Evolutionary conservation across 2,113 vertebrate species (phyloP), one percentile per base, ranked within the genome.

Genomic region (Eurystomus gularis): DNA sequence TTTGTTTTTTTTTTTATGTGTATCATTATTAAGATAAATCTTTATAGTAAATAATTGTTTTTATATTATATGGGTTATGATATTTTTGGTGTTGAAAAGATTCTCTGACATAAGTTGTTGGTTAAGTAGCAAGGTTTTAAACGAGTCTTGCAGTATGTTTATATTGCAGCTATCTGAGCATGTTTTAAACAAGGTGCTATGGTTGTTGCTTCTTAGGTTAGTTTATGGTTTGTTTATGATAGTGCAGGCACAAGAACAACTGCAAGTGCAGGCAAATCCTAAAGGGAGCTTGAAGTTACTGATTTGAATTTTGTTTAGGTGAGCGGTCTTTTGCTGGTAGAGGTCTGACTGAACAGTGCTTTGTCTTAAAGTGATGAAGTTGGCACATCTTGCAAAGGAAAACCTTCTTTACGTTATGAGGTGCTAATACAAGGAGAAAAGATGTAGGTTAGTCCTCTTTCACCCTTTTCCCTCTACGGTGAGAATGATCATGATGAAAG

Each of bases 201-300:
- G 31, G 60, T 68, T 86, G 31, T 86, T 92, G n/a, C 44, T 64
- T 46, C 33, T 65, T 72, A 72, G 37, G 66, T 82, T 35, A 75
- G 48, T 76, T 82, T 90, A 62, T 71, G 51, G 9, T 70, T 80
- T 90, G 71, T 86, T 90, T 88, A 48, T 61, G 78, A 40, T 83
- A 65, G 71, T 88, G 82, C 78, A 94, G 79, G 93, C 75, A 28
- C 16, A 90, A 57, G 62, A 86, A 49, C n/a, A 90, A 20, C 85
- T 94, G 86, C 93, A 90, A 42, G 88, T 86, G 79, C 94, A 83
- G 79, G 40, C 44, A 80, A 84, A 77, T 66, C 46, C 37, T 40
- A 83, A 83, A 92, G 51, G 44, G 23, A 66, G 51, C 28, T 51
- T 52, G 31, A 84, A 88, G 49, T 89, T 94, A 16, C 60, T 44